phyloP scores from a whole-genome alignment of 1,140 invertebrate genomes.

The Drosophila funebris region DNA sequence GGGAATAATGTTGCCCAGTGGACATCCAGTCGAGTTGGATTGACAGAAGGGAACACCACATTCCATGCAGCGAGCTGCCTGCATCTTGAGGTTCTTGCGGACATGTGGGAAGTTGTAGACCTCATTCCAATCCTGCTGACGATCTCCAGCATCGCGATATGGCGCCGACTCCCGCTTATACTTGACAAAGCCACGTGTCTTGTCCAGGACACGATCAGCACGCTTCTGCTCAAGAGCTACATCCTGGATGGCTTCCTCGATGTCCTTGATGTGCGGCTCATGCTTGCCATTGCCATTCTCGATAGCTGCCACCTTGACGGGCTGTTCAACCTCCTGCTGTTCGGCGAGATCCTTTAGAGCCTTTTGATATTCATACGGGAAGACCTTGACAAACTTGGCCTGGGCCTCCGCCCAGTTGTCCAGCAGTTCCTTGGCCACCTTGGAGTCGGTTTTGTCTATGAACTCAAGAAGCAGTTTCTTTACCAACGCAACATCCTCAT shows the following conservation, averaged over 20 bases:
- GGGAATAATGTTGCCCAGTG: conserved; percentile 99
- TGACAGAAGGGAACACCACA: conserved; percentile 99
- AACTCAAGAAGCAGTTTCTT: conserved; percentile 94
- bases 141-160: conserved; percentile 93
- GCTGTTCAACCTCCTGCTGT: conserved; percentile 85
- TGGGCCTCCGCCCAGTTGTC: conserved; percentile 92
- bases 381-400: conserved; percentile 96
- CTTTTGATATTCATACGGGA: conserved; percentile 98
- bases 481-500: conserved; percentile 93
- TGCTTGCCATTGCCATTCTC: conserved; percentile 84
- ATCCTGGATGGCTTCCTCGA: conserved; percentile 94
- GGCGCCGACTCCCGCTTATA: conserved; percentile 94
- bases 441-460: conserved; percentile 93
- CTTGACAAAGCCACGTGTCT: conserved; percentile 97
- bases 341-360: conserved; percentile 91
- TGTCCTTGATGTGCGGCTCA: conserved; percentile 89
- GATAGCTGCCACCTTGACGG: conserved; percentile 82
- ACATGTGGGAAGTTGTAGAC: conserved; percentile 96
- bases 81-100: conserved; percentile 93
- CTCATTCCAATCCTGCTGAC: conserved; percentile 98
- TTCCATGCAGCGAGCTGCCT: conserved; percentile 99
- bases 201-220: conserved; percentile 93
- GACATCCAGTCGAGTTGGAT: conserved; percentile 96
- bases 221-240: conserved; percentile 90
- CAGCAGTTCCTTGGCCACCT: conserved; percentile 92